Base-by-base conservation (phyloP, 2,888 invertebrate species). In the Diadegma fenestrale region DNA sequence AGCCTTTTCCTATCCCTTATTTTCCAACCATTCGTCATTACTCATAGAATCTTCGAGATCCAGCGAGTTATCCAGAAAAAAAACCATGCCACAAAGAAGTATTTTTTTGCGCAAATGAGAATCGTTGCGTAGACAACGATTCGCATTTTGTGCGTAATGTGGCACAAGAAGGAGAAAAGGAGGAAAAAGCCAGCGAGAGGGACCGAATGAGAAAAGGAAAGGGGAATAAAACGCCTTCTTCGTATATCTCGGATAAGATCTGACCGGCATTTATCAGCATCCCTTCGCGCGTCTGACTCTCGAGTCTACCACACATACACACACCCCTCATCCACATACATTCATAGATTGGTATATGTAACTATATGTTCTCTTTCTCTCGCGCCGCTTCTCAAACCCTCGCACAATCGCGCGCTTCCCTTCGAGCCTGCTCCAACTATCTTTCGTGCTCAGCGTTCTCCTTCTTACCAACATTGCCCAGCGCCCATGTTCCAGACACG, bases 211-310 rank as follows among this genome's bases (percentile, higher is more conserved):
- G 69, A 64, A 26, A 22, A 58, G 72, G 51, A 81, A 73, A 78
- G 63, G 76, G 45, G 78, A 78, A 82, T 75, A 85, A 79, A 86
- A 77, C 68, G 77, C 58, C 79, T 79, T 22, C 73, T 66, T 51
- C 69, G 76, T 80, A 80, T 87, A 87, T 86, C 84, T 79, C 66
- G 81, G 82, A 82, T 82, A 81, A 87, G 84, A 86, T 87, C 85
- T 87, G 84, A 86, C 86, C 86, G 83, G 86, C 84, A 87, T 86
- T 87, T 86, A 87, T 87, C 86, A 87, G 87, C 79, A 84, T 86
- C 79, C 81, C 81, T 69, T 75, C 69, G 26, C 77, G 58, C 48
- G 51, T 64, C 61, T 61, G 75, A 79, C 79, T 79, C 86, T 33
- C 63, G 63, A 64, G 83, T 81, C 66, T 85, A 69, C 48, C 68